These are phyloP conservation scores for Ischnura elegans DNA, from an alignment of 2,888 invertebrate genomes.

Conservation along the genomic window DNA sequence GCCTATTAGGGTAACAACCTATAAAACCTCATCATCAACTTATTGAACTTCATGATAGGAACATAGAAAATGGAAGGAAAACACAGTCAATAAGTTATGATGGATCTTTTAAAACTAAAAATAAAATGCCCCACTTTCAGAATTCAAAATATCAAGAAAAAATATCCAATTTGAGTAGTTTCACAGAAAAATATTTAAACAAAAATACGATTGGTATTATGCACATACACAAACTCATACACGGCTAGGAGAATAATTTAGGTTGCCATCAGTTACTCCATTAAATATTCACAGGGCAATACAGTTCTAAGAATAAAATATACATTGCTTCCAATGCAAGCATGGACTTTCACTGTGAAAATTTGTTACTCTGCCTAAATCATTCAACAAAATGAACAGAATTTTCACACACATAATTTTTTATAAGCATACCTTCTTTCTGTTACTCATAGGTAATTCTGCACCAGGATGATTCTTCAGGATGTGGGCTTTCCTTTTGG, in stretches of 20 bases:
- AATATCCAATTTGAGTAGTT: not conserved
- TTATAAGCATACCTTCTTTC: slow-evolving; percentile 74
- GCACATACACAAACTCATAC: not conserved
- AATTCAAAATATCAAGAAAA: not conserved
- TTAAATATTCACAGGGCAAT: too few relatives aligned
- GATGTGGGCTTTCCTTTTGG: slow-evolving; percentile 91
- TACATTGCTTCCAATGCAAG: not conserved
- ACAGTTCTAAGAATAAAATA: not conserved
- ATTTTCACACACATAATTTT: not conserved
- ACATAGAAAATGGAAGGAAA: too few relatives aligned
- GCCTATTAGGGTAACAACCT: too few relatives aligned
- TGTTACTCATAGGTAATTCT: slow-evolving; percentile 80
- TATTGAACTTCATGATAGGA: too few relatives aligned
- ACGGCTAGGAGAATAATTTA: too few relatives aligned
- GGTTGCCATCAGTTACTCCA: too few relatives aligned
- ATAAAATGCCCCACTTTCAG: too few relatives aligned
- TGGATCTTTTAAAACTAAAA: too few relatives aligned
- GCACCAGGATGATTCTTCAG: slow-evolving; percentile 91
- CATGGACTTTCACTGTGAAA: not conserved
- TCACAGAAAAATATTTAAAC: not conserved
- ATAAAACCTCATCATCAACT: too few relatives aligned
- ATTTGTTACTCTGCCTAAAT: not conserved
- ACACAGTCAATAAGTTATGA: too few relatives aligned
- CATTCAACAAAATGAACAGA: not conserved
- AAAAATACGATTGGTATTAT: too few relatives aligned